phyloP scores from a whole-genome alignment of 2,888 invertebrate species.

The Prosapia bicincta region DNA sequence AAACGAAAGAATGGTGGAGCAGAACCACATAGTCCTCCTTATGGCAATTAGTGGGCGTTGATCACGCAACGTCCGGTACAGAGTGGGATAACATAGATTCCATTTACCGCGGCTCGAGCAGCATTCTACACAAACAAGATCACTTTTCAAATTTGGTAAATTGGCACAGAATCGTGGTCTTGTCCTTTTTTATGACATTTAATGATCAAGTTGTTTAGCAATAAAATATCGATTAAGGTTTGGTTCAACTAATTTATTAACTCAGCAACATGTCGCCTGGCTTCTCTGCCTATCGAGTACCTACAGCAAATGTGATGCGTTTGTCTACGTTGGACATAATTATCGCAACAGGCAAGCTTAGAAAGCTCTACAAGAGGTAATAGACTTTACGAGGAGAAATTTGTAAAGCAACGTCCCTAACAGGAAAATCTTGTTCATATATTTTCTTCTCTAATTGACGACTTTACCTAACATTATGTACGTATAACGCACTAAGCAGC shows the following conservation, averaged over 20 bases:
- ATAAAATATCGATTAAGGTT: constrained; percentile 28
- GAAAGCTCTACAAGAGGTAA: background rate
- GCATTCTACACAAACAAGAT: background rate
- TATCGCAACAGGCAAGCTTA: background rate
- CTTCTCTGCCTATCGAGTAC: background rate
- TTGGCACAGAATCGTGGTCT: constrained; percentile 10
- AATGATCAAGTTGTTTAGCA: constrained; percentile 24
- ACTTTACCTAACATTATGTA: background rate
- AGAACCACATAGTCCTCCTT: too few relatives aligned
- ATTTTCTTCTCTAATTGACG: background rate
- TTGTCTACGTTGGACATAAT: background rate
- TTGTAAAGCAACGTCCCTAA: background rate
- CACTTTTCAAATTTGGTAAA: background rate
- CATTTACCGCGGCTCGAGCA: background rate
- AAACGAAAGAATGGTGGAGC: too few relatives aligned
- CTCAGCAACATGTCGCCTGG: background rate
- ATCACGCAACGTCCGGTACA: background rate
- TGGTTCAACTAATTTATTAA: constrained; percentile 22
- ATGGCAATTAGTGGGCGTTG: too few relatives aligned
- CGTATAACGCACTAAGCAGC: background rate
- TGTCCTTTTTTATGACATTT: constrained; percentile 27
- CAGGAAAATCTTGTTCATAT: background rate
- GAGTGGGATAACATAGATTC: background rate
- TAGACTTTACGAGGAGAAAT: background rate
- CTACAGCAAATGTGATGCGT: background rate